Base-by-base conservation (phyloP, 30 jellyfish, hydroid and myxozoan genomes). In the Aurelia aurita complex sp. Pacific region DNA sequence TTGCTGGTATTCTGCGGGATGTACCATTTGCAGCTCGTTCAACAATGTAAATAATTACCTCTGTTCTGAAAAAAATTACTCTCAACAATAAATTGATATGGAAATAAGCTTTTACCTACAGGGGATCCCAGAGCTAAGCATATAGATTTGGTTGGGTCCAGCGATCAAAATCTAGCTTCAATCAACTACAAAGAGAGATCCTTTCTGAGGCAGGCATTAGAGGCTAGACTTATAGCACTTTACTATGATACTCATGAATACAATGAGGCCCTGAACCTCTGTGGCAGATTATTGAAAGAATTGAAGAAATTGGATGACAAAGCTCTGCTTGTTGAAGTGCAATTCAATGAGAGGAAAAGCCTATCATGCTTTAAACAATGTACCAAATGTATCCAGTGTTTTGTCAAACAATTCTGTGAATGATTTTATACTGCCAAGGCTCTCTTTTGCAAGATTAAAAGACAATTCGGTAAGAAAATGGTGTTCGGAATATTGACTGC, bases 281-380 rank as follows among this genome's bases (percentile, higher is more conserved):
- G 98, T 83, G 91, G 96, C 11, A 53, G 96, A 55, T 81, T 94
- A 70, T 64, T 83, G 15, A 88, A 80, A 74, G 98, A 94, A 67
- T 69, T 94, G 66, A 94, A 94, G 69, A 94, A 94, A 71, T 64
- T 94, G 53, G 98, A 94, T 73, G 98, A 94, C 76, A 94, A 94
- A 79, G 97, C 98, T 43, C 73, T 94, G 36, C 91, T 94, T 3
- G 96, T 94, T 57, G 98, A 94, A 63, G 98, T 94, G 64, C 98
- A 94, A 74, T 80, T 94, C 67, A 78, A 60, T 65, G 98, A 94
- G 67, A 94, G 98, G 89, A 89, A 92, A 92, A 52, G 83, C 97
- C 9, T 94, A 88, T 64, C 98, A 94, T 85, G 97, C 97, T 0
- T 82, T 94, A 46, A 87, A 81, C 16, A 94, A 94, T 70, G 91